Conservation (phyloP, 30 jellyfish, hydroid and myxozoan species). For the Clytia hemisphaerica region DNA sequence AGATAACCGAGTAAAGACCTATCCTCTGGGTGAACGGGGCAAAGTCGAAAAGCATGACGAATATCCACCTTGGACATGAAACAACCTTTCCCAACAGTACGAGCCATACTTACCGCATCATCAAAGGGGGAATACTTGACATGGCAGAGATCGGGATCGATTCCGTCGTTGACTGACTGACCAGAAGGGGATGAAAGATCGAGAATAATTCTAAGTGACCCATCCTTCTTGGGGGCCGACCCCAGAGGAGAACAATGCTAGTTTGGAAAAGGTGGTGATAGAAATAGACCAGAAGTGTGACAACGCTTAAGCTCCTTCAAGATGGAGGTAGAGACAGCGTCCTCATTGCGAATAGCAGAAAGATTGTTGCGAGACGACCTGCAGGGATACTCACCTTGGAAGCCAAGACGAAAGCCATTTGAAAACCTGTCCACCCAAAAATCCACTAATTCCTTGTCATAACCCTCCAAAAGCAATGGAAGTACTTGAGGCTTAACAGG, state of each 20-base stretch:
- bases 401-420: slow-evolving; percentile 22
- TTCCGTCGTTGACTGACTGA: slow-evolving; percentile 1
- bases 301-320: background rate
- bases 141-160: background rate
- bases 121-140: slow-evolving; percentile 12
- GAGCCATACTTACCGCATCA: background rate
- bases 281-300: slow-evolving; percentile 30
- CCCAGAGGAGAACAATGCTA: slow-evolving; percentile 28
- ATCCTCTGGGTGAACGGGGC: slow-evolving; percentile 16
- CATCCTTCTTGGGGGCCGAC: slow-evolving; percentile 10
- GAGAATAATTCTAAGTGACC: background rate
- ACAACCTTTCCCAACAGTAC: slow-evolving; percentile 1
- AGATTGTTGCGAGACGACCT: background rate
- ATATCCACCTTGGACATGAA: slow-evolving; percentile 8
- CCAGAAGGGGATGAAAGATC: slow-evolving; percentile 23
- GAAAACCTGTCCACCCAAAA: background rate
- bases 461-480: too few species aligned
- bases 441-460: background rate
- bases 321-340: background rate
- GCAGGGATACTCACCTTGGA: background rate
- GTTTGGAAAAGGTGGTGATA: background rate
- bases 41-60: slow-evolving; percentile 4
- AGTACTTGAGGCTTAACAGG: too few species aligned
- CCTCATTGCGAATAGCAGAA: background rate
- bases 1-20: slow-evolving; percentile 6